Evolutionary conservation across 1,140 invertebrate species (phyloP).

Genomic region (Aphelenchoides besseyi): DNA sequence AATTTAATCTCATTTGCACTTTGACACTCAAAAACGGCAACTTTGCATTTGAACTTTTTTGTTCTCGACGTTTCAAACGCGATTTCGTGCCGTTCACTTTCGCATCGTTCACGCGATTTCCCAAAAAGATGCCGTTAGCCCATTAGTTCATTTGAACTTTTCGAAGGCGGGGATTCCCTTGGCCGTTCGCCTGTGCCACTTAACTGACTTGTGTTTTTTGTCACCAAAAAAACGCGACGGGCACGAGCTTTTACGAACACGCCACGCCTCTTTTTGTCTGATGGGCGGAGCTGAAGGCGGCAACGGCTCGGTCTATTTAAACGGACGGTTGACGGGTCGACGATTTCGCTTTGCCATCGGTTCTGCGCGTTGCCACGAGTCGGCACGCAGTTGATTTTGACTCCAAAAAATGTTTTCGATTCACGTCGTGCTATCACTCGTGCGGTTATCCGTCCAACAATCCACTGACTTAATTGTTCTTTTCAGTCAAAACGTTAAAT

Average conservation of each 20-base stretch:
- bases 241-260: not conserved
- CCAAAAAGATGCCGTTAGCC: too few relatives aligned
- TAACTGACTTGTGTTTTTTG: too few relatives aligned
- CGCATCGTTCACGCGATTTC: too few relatives aligned
- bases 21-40: too few relatives aligned
- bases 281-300: not conserved
- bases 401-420: not conserved
- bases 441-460: too few relatives aligned
- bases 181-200: too few relatives aligned
- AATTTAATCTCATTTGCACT: too few relatives aligned
- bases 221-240: not conserved
- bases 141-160: too few relatives aligned
- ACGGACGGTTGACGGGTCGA: not conserved
- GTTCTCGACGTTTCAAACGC: too few relatives aligned
- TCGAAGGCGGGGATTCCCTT: too few relatives aligned
- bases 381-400: not conserved
- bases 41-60: too few relatives aligned
- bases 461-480: not conserved
- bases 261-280: not conserved
- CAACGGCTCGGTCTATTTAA: not conserved
- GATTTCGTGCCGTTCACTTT: too few relatives aligned
- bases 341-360: not conserved
- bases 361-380: not conserved
- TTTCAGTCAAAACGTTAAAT: not conserved
- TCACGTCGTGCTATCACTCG: not conserved